A percentile compares a stretch with the other conserved stretches of the same genome.
Evolutionary conservation across 2,888 invertebrate genomes (phyloP).

Genomic region (Copidosoma aretas): DNA sequence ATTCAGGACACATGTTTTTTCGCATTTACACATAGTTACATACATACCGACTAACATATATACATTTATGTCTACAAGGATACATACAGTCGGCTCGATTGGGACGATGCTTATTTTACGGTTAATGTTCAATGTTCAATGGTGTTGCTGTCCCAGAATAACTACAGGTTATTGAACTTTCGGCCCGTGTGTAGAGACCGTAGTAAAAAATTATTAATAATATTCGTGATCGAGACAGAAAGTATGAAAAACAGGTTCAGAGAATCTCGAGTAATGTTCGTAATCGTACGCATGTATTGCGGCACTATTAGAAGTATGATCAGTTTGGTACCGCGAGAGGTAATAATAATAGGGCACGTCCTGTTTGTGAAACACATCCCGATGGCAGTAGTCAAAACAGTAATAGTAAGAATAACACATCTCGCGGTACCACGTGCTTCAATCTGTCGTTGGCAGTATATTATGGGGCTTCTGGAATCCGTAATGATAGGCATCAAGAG

Average conservation of each 20-base stretch:
- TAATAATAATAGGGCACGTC: conserved; percentile 17
- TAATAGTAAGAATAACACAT: conserved; percentile 15
- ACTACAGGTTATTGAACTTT: no score
- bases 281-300: not conserved
- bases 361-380: not conserved
- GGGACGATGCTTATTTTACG: no score
- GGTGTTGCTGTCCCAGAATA: no score
- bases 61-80: no score
- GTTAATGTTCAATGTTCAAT: no score
- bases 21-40: no score
- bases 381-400: not conserved
- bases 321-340: conserved; percentile 43
- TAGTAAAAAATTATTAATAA: not conserved
- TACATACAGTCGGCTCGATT: no score
- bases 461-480: not conserved
- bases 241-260: not conserved
- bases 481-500: conserved; percentile 28
- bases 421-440: conserved; percentile 50
- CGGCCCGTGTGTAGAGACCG: no score
- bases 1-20: no score
- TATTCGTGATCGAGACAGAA: conserved; percentile 3
- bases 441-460: conserved; percentile 36
- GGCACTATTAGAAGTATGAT: not conserved
- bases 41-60: no score
- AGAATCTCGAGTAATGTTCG: not conserved